These are phyloP conservation scores for Axis porcinus DNA, from an alignment of 2,113 vertebrate genomes.

Conservation along the genomic window DNA sequence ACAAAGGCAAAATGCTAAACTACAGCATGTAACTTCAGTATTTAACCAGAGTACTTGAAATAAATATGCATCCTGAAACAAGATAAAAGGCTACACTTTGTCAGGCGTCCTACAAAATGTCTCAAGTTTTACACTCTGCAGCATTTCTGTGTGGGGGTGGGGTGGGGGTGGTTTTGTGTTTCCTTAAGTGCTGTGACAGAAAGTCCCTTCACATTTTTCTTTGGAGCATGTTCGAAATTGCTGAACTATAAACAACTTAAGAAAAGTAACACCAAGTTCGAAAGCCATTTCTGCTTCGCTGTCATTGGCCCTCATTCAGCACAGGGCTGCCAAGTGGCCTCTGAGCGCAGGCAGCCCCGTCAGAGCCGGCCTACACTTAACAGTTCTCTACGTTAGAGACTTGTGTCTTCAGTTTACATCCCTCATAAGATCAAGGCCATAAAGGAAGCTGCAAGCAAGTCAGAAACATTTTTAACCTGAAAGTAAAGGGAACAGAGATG, in stretches of 20 bases:
- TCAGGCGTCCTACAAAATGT: constrained; percentile 80
- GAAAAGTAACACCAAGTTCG: constrained; percentile 56
- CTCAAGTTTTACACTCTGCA: constrained; percentile 81
- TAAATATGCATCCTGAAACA: constrained; percentile 83
- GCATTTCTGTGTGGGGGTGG: constrained; percentile 61
- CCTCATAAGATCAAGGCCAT: constrained; percentile 44
- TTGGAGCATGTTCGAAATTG: constrained; percentile 78
- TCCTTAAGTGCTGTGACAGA: constrained; percentile 74
- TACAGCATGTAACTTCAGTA: constrained; percentile 81
- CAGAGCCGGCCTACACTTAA: constrained; percentile 44
- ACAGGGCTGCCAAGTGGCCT: constrained; percentile 37
- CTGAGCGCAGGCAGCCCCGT: constrained; percentile 57
- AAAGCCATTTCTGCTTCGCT: constrained; percentile 64
- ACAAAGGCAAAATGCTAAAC: constrained; percentile 81
- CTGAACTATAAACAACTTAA: constrained; percentile 70
- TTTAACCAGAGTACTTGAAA: constrained; percentile 83
- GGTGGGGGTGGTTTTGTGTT: constrained; percentile 44
- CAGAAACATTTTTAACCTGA: constrained; percentile 66
- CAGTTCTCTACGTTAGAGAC: constrained; percentile 40
- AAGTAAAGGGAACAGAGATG: constrained; percentile 62
- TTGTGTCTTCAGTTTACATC: constrained; percentile 59
- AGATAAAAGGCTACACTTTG: constrained; percentile 78
- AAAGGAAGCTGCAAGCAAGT: constrained; percentile 67
- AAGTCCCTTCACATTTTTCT: constrained; percentile 81
- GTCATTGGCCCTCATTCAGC: constrained; percentile 48